Evolutionary conservation across 2,797 vertebrate genomes (phyloP).

Genomic region (Sphenodon punctatus): DNA sequence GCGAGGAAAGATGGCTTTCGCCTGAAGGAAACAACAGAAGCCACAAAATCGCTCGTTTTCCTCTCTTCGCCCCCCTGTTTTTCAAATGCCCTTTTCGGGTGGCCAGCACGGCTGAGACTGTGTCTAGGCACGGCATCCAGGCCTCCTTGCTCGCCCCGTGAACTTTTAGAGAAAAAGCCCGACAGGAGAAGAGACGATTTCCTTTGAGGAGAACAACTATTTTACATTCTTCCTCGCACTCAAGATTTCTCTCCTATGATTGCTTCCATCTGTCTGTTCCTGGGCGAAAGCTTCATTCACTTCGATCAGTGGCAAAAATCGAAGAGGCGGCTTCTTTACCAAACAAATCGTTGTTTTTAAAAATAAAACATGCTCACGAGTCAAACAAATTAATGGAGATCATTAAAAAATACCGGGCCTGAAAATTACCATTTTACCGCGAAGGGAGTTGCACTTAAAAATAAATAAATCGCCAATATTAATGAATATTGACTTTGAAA

Average conservation of each 20-base stretch:
- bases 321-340: no score
- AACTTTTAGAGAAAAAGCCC: no score
- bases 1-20: background rate
- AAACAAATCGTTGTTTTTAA: conserved; percentile 19
- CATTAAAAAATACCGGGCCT: background rate
- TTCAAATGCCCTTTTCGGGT: background rate
- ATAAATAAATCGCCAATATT: background rate
- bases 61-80: background rate
- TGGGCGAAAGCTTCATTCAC: background rate
- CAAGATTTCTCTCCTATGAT: no score
- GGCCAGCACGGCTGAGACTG: background rate
- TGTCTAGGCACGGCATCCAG: background rate
- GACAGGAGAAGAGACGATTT: no score
- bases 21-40: background rate
- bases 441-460: background rate
- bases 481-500: background rate
- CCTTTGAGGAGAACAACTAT: background rate
- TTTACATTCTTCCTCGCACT: no score
- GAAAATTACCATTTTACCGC: background rate
- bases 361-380: conserved; percentile 3
- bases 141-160: background rate
- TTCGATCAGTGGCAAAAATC: background rate
- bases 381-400: background rate
- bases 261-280: no score
- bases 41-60: background rate